Conservation (phyloP, 1,140 invertebrate species). For the Laodelphax striatellus region DNA sequence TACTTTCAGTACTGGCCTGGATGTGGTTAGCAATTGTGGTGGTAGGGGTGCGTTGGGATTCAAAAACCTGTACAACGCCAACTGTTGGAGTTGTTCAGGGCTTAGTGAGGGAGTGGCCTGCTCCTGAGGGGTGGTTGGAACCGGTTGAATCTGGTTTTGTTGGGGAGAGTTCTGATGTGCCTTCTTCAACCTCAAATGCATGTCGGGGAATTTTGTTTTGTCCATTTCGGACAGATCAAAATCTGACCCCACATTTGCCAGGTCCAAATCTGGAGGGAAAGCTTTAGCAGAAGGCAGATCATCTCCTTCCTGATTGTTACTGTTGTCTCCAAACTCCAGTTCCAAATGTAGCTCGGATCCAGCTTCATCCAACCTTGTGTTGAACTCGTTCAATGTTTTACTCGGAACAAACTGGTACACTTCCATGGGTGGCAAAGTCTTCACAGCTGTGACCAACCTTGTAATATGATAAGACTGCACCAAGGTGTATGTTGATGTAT, state of each 20-base stretch:
- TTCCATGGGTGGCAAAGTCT: constrained; percentile 75
- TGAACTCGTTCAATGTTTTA: constrained; percentile 79
- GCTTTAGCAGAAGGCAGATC: constrained; percentile 41
- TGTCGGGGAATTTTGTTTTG: constrained; percentile 39
- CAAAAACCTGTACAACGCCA: constrained; percentile 54
- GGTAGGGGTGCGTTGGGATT: constrained; percentile 49
- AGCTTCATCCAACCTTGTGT: constrained; percentile 73
- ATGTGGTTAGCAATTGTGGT: constrained; percentile 59
- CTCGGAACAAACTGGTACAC: constrained; percentile 76
- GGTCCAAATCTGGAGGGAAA: constrained; percentile 47
- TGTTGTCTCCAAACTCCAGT: constrained; percentile 67
- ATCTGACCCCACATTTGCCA: constrained; percentile 51
- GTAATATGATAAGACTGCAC: constrained; percentile 82
- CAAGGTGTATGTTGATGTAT: constrained; percentile 62
- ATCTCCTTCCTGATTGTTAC: constrained; percentile 48
- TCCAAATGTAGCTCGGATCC: constrained; percentile 75
- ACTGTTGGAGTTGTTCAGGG: constrained; percentile 60
- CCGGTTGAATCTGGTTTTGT: background rate
- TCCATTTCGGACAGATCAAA: constrained; percentile 58
- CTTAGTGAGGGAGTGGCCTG: constrained; percentile 39
- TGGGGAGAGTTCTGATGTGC: constrained; percentile 29
- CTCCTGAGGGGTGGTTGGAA: background rate
- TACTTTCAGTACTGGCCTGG: constrained; percentile 56
- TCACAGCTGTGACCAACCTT: constrained; percentile 71
- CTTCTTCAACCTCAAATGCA: constrained; percentile 42